phyloP scores from a whole-genome alignment of 2,797 vertebrate genomes.

The Pseudochirops corinnae region DNA sequence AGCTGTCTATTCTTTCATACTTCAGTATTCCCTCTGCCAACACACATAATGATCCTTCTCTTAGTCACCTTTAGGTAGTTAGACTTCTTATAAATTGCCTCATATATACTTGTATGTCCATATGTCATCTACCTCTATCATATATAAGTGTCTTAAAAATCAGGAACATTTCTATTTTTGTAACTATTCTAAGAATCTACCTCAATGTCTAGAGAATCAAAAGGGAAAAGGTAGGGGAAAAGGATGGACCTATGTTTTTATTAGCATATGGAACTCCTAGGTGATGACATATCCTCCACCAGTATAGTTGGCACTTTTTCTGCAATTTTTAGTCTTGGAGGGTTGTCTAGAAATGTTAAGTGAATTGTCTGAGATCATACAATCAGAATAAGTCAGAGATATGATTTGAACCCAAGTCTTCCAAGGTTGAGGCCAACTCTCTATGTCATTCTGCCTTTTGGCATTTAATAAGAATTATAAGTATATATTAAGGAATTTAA shows the following conservation, averaged over 20 bases:
- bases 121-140: background rate
- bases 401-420: background rate
- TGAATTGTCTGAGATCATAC: background rate
- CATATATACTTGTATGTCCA: background rate
- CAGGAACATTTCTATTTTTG: background rate
- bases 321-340: background rate
- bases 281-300: background rate
- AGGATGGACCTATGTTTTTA: background rate
- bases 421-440: background rate
- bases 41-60: background rate
- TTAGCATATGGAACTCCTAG: background rate
- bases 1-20: background rate
- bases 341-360: background rate
- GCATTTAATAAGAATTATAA: background rate
- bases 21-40: background rate
- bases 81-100: background rate
- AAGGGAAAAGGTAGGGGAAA: background rate
- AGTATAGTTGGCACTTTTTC: background rate
- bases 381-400: background rate
- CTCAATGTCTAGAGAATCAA: background rate
- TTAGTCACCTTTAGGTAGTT: background rate
- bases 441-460: background rate
- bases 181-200: background rate
- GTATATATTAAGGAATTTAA: background rate
- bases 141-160: background rate